Percentiles rank a stretch among this genome's conserved stretches.
Evolutionary conservation across 1,140 invertebrate genomes (phyloP).

Genomic region (Stegodyphus mimosarum): DNA sequence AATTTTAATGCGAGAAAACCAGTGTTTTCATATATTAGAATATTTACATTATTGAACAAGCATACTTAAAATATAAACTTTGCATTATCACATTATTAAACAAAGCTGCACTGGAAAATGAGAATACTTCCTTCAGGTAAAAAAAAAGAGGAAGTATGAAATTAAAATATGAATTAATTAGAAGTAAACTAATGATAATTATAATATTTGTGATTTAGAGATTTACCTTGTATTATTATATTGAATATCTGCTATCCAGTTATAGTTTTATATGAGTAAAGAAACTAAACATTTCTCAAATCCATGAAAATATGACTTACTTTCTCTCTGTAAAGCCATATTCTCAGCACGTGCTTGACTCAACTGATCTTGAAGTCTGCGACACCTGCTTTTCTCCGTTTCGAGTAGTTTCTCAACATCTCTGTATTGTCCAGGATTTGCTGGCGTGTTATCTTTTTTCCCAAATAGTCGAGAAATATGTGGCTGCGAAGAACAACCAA

Average conservation of each 20-base stretch:
- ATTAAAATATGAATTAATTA: too few relatives aligned
- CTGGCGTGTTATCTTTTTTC: slow-evolving; percentile 71
- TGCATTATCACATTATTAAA: too few relatives aligned
- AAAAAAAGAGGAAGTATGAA: too few relatives aligned
- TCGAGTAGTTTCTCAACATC: slow-evolving; percentile 72
- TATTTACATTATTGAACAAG: too few relatives aligned
- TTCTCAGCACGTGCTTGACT: slow-evolving; percentile 68
- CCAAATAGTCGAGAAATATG: slow-evolving; percentile 41
- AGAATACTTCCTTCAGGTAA: too few relatives aligned
- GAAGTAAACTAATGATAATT: too few relatives aligned
- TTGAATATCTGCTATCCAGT: neutral
- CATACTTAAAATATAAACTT: too few relatives aligned
- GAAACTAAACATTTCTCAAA: neutral
- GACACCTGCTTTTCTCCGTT: slow-evolving; percentile 71
- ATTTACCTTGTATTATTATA: neutral
- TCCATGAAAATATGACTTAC: slow-evolving; percentile 8
- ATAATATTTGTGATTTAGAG: too few relatives aligned
- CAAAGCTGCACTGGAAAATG: too few relatives aligned
- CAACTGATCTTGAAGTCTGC: slow-evolving; percentile 72
- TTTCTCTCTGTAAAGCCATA: slow-evolving; percentile 59
- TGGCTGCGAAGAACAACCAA: slow-evolving; percentile 2
- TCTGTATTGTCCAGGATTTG: slow-evolving; percentile 65
- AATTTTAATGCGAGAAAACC: too few relatives aligned
- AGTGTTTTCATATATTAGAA: too few relatives aligned
- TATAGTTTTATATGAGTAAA: neutral